Evolutionary conservation across 2,113 vertebrate genomes (phyloP), one percentile per base, ranked within the genome.

Genomic region (Dunckerocampus dactyliophorus): DNA sequence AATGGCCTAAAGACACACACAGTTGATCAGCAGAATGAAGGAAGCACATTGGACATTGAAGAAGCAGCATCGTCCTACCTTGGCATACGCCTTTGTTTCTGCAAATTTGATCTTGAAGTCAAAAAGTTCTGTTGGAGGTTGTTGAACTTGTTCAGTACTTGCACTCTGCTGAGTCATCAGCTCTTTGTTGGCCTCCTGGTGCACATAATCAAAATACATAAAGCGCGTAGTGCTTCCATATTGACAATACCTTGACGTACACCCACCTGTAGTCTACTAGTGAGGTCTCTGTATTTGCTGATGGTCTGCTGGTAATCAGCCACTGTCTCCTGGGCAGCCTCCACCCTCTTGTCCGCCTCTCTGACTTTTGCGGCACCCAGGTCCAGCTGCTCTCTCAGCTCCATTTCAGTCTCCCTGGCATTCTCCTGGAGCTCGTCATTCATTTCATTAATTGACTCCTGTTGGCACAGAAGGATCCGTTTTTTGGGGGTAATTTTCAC

Each of bases 401-500:
- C 97, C 91, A 99, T 92, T 81, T 99, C 97, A 0, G 96, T 98
- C 88, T 99, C 97, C 0, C 97, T 88, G 0, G 91, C 90, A 0
- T 98, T 98, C 73, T 98, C 97, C 87, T 98, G 95, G 14, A 98
- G 95, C 88, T 99, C 97, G 0, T 99, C 96, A 0, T 98, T 99
- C 97, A 99, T 99, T 85, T 99, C 97, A 1, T 99, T 99, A 82
- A 98, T 98, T 42, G 95, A 93, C 79, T 99, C 97, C 97, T 99
- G 58, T 67, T 17, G 53, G 21, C 4, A 20, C 4, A 24, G 31
- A 21, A 62, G 11, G 1, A 48, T 60, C 0, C 16, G 6, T 37
- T 34, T 43, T 43, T 43, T 3, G 39, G 11, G 12, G 13, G 3
- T 7, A 1, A 10, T 48, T n/a, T 8, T 34, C 16, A 28, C 21